Conservation (phyloP, 2,113 vertebrate genomes). For the Antigone vipio region DNA sequence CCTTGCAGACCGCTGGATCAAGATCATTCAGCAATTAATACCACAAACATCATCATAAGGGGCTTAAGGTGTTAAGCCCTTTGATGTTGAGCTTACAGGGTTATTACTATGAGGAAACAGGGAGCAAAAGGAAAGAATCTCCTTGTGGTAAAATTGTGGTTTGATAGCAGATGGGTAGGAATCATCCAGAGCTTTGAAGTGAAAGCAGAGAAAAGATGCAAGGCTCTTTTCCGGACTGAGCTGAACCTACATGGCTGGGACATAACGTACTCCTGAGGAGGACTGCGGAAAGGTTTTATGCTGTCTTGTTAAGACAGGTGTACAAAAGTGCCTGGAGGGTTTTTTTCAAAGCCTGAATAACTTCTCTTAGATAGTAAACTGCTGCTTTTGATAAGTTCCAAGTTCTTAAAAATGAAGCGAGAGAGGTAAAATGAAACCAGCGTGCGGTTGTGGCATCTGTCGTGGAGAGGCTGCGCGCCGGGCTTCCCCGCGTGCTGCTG, state of each 20-base stretch:
- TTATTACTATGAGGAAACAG: not conserved
- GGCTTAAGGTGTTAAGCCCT: not conserved
- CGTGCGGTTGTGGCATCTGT: rapidly evolving
- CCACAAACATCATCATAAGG: not conserved
- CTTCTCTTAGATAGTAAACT: not conserved
- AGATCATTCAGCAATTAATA: not conserved
- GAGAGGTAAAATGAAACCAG: not conserved
- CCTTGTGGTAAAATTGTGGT: not conserved
- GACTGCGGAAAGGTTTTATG: not conserved
- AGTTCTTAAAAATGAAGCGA: not conserved
- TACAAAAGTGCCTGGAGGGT: not conserved
- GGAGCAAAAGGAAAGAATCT: not conserved
- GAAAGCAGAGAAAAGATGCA: not conserved
- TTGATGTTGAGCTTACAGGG: not conserved
- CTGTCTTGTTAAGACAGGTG: not conserved
- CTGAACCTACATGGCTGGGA: not conserved
- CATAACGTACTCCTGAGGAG: not conserved
- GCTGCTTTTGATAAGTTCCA: not conserved
- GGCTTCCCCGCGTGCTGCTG: not conserved
- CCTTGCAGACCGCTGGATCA: not conserved
- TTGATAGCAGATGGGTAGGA: not conserved
- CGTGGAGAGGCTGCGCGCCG: rapidly evolving
- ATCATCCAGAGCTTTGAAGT: not conserved
- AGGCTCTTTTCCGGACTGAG: not conserved
- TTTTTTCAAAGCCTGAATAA: not conserved